Base-by-base conservation (phyloP, 2,113 vertebrate species). In the Todiramphus saurophagus region DNA sequence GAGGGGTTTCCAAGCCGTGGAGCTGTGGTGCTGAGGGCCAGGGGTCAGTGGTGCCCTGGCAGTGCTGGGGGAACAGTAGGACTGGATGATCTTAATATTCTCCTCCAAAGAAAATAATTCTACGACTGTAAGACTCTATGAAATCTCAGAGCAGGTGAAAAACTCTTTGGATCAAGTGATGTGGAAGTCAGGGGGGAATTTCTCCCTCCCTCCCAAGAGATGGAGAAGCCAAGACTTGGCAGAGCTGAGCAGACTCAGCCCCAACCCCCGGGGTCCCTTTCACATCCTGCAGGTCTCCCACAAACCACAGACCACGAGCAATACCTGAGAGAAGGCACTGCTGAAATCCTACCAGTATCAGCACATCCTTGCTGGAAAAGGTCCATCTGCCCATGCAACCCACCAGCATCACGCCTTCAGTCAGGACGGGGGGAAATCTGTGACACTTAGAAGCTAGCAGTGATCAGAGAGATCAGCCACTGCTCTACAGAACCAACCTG, bases 251-350 rank as follows among this genome's bases (percentile, higher is more conserved):
- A 39, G 67, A 17, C 2, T 16, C 62, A 75, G 10, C 21, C 16
- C 17, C 60, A 25, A 15, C 25, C 81, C 58, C 58, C 10, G 17
- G 46, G 33, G 6, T 37, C 41, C 23, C 10, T 58, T 37, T 25
- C 16, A 5, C 0, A 0, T 31, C 63, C 63, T 10, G 0, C 0
- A 0, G 12, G 41, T 67, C 35, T 39, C 58, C 46, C 31, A 27
- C 28, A 51, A 46, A 28, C 33, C 16, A 21, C 13, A 21, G 50
- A 13, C 12, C 3, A 1, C 4, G 8, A 69, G n/a, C 39, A n/a
- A 14, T 13, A 44, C 21, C 33, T 20, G 8, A 48, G 41, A 20
- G 13, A 7, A 7, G 31, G 35, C 2, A 1, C 55, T 18, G 39
- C 59, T 28, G 55, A 44, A 74, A 73, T 74, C 73, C 72, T 9